Evolutionary conservation across 2,888 invertebrate genomes (phyloP).

Genomic region (Drosophila fungiperda): DNA sequence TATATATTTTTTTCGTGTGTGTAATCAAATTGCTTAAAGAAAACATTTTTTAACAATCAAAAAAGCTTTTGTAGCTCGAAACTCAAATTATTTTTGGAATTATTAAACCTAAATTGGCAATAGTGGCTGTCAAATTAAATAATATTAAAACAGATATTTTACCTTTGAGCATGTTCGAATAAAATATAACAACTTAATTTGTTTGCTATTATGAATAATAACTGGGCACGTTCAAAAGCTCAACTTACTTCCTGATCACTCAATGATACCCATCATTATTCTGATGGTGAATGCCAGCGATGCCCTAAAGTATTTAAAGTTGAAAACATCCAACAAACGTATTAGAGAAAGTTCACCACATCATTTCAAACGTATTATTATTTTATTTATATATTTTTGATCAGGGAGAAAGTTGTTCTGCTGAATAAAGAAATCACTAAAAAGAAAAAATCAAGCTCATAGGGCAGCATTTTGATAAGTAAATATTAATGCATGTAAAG

Average conservation of each 20-base stretch:
- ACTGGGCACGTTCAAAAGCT: conserved; percentile 1
- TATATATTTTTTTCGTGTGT: conserved; percentile 29
- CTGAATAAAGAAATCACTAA: neutral
- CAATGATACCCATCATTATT: conserved; percentile 5
- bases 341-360: conserved; percentile 10
- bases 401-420: conserved; percentile 4
- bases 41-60: conserved; percentile 13
- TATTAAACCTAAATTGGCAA: conserved; percentile 7
- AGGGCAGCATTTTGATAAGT: conserved; percentile 53
- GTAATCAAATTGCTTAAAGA: conserved; percentile 22
- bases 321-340: neutral
- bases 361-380: conserved; percentile 12
- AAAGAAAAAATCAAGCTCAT: conserved; percentile 9
- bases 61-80: conserved; percentile 29
- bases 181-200: conserved; percentile 15
- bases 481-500: conserved; percentile 41
- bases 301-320: conserved; percentile 9
- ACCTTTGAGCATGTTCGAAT: conserved; percentile 27
- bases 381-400: conserved; percentile 10
- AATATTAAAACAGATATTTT: conserved; percentile 2
- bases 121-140: conserved; percentile 24
- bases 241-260: neutral
- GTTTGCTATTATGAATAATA: conserved; percentile 19
- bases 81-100: conserved; percentile 15
- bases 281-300: conserved; percentile 1